Conservation (phyloP, 2,797 vertebrate genomes). For the Fringilla coelebs region DNA sequence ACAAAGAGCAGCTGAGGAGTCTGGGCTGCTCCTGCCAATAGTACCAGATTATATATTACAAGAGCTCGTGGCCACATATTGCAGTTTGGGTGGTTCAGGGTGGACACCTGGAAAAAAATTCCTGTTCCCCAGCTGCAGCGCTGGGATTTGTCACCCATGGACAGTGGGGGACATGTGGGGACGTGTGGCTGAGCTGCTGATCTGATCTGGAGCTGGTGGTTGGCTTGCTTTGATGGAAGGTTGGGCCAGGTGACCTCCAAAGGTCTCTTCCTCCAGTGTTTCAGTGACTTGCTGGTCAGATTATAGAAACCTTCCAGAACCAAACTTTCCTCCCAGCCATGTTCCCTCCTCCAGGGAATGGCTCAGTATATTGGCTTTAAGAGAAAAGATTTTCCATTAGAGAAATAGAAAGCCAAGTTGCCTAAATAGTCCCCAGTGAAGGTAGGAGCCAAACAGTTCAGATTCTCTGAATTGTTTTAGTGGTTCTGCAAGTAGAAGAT, state of each 20-base stretch:
- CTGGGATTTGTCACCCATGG: background rate
- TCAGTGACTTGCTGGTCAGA: background rate
- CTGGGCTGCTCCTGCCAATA: background rate
- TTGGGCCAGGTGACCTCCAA: background rate
- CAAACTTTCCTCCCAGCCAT: background rate
- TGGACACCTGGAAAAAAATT: background rate
- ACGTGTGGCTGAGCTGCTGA: background rate
- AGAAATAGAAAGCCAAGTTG: background rate
- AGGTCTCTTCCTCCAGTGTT: background rate
- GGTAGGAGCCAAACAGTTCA: background rate
- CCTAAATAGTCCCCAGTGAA: background rate
- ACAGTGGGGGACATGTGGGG: background rate
- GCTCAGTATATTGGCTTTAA: background rate
- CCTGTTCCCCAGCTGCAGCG: background rate
- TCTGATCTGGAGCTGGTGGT: background rate
- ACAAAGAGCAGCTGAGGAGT: background rate
- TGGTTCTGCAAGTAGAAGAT: background rate
- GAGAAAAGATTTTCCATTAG: background rate
- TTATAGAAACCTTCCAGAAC: background rate
- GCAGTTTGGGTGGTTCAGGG: background rate
- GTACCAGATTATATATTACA: background rate
- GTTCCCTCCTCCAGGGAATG: background rate
- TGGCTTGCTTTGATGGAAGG: background rate
- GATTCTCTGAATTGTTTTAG: background rate
- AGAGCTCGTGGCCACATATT: accelerated